Conservation (phyloP, 2,888 invertebrate species). For the Megamerina dolium region DNA sequence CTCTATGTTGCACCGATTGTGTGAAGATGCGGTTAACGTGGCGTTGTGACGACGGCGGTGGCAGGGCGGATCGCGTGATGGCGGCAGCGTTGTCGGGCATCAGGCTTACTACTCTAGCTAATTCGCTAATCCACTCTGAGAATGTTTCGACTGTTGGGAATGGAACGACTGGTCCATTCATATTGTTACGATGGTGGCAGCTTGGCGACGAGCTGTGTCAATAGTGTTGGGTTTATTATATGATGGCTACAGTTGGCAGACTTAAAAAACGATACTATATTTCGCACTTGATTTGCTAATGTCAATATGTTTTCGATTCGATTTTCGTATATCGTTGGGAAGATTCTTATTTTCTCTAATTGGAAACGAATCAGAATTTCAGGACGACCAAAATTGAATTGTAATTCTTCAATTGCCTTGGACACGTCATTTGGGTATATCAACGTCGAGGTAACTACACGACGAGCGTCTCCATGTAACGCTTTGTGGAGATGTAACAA, state of each 20-base stretch:
- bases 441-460: conserved; percentile 3
- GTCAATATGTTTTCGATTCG: conserved; percentile 2
- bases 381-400: conserved; percentile 18
- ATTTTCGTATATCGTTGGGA: conserved; percentile 9
- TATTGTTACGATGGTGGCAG: conserved; percentile 8
- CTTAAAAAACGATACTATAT: not conserved
- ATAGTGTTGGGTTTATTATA: conserved; percentile 3
- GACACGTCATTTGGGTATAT: conserved; percentile 11
- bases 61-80: too few species aligned
- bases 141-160: conserved; percentile 5
- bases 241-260: conserved; percentile 7
- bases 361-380: conserved; percentile 11
- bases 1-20: too few species aligned
- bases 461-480: conserved; percentile 2
- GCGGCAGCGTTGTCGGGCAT: too few species aligned
- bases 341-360: conserved; percentile 7
- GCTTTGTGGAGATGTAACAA: too few species aligned
- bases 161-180: conserved; percentile 11
- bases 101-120: not conserved
- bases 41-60: too few species aligned
- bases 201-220: conserved; percentile 9
- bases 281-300: not conserved
- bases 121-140: not conserved
- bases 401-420: conserved; percentile 9
- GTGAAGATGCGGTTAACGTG: too few species aligned